phyloP scores from a whole-genome alignment of 2,797 vertebrate genomes.

The Sebastes kiyomatsui region DNA sequence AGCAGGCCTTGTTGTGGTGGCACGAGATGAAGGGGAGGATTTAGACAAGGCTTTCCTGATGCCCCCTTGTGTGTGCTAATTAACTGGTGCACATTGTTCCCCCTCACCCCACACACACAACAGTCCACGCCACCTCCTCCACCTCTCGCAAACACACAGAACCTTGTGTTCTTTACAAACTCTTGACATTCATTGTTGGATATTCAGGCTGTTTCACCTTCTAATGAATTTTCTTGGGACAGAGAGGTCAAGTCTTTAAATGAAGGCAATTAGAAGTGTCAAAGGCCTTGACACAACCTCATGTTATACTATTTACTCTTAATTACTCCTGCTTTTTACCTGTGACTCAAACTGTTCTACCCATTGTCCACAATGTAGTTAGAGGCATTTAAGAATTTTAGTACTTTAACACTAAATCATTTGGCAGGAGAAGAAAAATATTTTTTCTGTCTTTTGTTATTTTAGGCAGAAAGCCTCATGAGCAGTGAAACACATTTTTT shows the following conservation, averaged over 20 bases:
- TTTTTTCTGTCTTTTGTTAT: neutral
- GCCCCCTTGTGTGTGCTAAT: constrained; percentile 76
- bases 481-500: neutral
- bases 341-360: constrained; percentile 14
- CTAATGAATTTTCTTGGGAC: constrained; percentile 74
- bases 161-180: constrained; percentile 73
- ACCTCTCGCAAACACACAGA: constrained; percentile 49
- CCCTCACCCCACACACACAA: constrained; percentile 37
- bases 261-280: constrained; percentile 79
- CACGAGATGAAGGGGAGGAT: constrained; percentile 74
- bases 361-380: neutral
- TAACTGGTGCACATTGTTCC: constrained; percentile 72
- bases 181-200: constrained; percentile 75
- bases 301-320: constrained; percentile 74
- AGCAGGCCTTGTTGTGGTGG: constrained; percentile 68
- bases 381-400: neutral
- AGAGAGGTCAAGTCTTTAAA: constrained; percentile 75
- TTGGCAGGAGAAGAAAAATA: neutral
- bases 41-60: constrained; percentile 65
- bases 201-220: constrained; percentile 53
- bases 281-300: constrained; percentile 68
- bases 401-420: neutral
- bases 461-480: neutral
- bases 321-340: constrained; percentile 68
- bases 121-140: constrained; percentile 14